Evolutionary conservation across 1,140 invertebrate genomes (phyloP), one percentile per base, ranked within the genome.

Genomic region (Trichoplusia ni): DNA sequence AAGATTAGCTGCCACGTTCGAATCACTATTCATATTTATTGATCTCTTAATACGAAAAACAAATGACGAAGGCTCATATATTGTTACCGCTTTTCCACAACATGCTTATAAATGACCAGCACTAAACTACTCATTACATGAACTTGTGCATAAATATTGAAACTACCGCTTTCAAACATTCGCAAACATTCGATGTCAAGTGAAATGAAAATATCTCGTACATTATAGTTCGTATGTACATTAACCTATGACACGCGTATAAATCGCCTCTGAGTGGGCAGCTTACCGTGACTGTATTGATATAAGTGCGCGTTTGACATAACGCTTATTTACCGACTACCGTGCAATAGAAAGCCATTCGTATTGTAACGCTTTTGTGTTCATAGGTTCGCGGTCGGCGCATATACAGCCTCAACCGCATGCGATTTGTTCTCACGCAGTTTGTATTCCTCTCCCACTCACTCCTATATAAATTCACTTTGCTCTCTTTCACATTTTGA

Each of bases 351-450:
- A 61, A 68, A 69, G 46, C 49, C 33, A 64, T 68, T 68, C 38
- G 33, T 64, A 64, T 63, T 64, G 64, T 66, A 71, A 69, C 53
- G 46, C 47, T 53, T 31, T 53, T 49, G 33, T 74, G 66, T 71
- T 67, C 69, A 75, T 67, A 54, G 67, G 56, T 67, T 56, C 73
- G 68, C 60, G 69, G 69, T 72, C 58, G 29, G 58, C 35, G 59
- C 47, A 64, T 69, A 53, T 66, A 64, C 56, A 70, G 65, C 44
- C 64, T 71, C 67, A 62, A 79, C 77, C 77, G 76, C 79, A 77
- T 72, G 67, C 49, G 72, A 71, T 79, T 69, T 70, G 69, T 81
- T 86, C 82, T 82, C 82, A 84, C 84, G 82, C 64, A 64, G 79
- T 74, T 83, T 69, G 70, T 62, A 73, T 79, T 77, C 67, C 67